Evolutionary conservation across 2,797 vertebrate species (phyloP).

Genomic region (Rhinophrynus dorsalis): DNA sequence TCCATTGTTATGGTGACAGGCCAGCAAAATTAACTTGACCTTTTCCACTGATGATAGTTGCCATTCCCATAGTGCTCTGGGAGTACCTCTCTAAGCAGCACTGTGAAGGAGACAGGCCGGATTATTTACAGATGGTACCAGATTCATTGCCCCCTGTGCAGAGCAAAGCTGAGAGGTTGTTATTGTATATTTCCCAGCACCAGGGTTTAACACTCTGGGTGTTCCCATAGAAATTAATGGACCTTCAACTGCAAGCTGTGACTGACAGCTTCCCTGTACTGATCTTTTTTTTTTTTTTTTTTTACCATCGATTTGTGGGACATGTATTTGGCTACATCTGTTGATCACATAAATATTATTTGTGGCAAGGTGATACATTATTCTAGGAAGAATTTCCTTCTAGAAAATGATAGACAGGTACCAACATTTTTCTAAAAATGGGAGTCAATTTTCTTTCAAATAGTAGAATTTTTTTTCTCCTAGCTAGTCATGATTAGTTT

Average conservation of each 20-base stretch:
- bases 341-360: not conserved
- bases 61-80: too few species aligned
- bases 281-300: too few species aligned
- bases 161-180: not conserved
- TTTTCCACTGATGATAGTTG: too few species aligned
- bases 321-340: not conserved
- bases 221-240: not conserved
- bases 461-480: conserved; percentile 11
- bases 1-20: too few species aligned
- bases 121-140: too few species aligned
- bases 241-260: not conserved
- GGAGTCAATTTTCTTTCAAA: conserved; percentile 17
- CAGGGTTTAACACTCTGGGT: not conserved
- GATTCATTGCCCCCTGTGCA: not conserved
- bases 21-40: too few species aligned
- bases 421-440: not conserved
- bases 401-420: not conserved
- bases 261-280: not conserved
- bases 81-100: too few species aligned
- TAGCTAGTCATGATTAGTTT: not conserved
- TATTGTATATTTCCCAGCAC: not conserved
- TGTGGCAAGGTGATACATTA: not conserved
- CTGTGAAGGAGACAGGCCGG: too few species aligned
- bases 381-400: conserved; percentile 1
- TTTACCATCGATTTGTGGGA: not conserved